These are phyloP conservation scores for Drosophila ambigua DNA, from an alignment of 1,140 invertebrate genomes.

Conservation along the genomic window DNA sequence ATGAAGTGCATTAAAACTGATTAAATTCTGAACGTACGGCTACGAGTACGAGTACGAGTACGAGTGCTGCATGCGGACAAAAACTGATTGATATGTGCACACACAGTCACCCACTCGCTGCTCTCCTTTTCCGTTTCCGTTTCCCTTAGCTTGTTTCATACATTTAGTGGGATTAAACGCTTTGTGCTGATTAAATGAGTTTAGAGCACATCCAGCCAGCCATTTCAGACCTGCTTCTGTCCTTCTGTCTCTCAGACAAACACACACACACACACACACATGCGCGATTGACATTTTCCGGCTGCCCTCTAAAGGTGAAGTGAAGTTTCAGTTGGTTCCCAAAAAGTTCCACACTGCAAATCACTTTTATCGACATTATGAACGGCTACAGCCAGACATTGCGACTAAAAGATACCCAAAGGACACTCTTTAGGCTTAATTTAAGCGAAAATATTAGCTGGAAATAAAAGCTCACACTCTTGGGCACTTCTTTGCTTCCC, in stretches of 20 bases:
- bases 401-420: no score
- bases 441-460: no score
- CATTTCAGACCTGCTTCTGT: slow-evolving; percentile 45
- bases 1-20: slow-evolving; percentile 66
- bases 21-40: slow-evolving; percentile 53
- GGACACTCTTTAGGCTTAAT: no score
- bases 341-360: not conserved
- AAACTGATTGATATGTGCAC: slow-evolving; percentile 49
- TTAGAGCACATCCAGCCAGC: slow-evolving; percentile 28
- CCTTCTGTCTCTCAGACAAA: slow-evolving; percentile 3
- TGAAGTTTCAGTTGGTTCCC: slow-evolving; percentile 37
- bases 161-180: slow-evolving; percentile 70
- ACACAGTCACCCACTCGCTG: no score
- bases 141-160: slow-evolving; percentile 27
- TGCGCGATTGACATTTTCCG: slow-evolving; percentile 55
- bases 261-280: slow-evolving; percentile 11
- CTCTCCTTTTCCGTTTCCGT: no score
- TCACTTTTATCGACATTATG: not conserved
- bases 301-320: slow-evolving; percentile 22
- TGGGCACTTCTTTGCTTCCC: no score
- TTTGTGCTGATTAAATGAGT: slow-evolving; percentile 74
- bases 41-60: not conserved
- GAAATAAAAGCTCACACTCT: no score
- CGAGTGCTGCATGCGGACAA: not conserved
- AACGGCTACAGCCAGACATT: no score